Conservation (phyloP, 30 jellyfish, hydroid and myxozoan species). For the Cassiopea xamachana region DNA sequence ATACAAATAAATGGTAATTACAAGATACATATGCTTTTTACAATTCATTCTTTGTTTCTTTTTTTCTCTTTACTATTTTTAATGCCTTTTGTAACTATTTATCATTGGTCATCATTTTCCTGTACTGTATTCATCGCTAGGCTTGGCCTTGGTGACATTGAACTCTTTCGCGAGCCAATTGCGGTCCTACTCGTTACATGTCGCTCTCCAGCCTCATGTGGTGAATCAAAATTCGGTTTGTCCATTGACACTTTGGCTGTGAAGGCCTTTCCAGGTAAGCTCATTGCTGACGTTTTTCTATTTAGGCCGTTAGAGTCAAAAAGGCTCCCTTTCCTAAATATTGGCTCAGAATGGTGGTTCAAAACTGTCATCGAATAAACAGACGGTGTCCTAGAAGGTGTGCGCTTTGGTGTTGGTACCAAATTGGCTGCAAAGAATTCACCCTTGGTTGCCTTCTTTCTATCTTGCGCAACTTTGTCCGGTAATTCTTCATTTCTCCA, state of each 20-base stretch:
- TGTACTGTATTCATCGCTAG: background rate
- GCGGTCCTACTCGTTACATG: background rate
- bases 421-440: background rate
- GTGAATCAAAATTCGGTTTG: slow-evolving; percentile 21
- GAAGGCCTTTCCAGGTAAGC: background rate
- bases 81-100: no score
- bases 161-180: slow-evolving; percentile 2
- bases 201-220: slow-evolving; percentile 11
- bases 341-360: background rate
- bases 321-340: slow-evolving; percentile 5
- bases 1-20: no score
- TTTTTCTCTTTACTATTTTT: no score
- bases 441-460: background rate
- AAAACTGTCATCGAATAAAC: background rate
- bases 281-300: slow-evolving; percentile 14
- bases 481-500: background rate
- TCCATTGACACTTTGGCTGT: slow-evolving; percentile 20
- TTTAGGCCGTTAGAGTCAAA: background rate
- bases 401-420: background rate
- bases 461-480: background rate
- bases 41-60: no score
- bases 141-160: background rate
- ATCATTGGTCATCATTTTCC: background rate
- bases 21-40: no score
- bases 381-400: background rate